These are phyloP conservation scores for Ptychochromis oligacanthus DNA, from an alignment of 2,113 vertebrate genomes.

Conservation along the genomic window DNA sequence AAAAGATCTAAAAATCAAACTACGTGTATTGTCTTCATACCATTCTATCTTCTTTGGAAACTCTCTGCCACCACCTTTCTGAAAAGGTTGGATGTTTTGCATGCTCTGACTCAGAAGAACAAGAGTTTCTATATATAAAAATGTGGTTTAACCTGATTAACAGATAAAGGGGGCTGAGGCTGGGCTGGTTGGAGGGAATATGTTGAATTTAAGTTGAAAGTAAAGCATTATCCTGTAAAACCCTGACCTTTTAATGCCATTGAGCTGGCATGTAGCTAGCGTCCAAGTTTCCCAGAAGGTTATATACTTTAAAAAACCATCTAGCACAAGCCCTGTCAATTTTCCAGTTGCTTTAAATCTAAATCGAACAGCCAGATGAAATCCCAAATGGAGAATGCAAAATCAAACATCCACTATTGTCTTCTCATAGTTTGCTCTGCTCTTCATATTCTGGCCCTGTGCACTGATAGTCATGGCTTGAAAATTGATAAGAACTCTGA, in stretches of 20 bases:
- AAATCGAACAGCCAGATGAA: neutral
- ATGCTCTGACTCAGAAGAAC: too few species aligned
- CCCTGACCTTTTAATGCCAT: neutral
- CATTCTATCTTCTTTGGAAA: too few species aligned
- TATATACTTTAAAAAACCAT: neutral
- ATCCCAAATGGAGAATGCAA: neutral
- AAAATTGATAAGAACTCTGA: neutral
- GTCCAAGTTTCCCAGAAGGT: neutral
- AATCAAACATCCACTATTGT: neutral
- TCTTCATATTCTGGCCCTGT: constrained; percentile 5
- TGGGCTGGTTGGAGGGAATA: too few species aligned
- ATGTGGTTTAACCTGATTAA: too few species aligned
- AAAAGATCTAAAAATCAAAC: too few species aligned
- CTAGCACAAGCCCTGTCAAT: neutral
- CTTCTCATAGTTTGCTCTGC: neutral
- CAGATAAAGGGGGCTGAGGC: too few species aligned
- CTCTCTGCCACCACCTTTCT: too few species aligned
- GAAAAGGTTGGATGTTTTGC: too few species aligned
- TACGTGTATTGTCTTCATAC: too few species aligned
- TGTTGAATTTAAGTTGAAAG: neutral
- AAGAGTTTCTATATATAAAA: too few species aligned
- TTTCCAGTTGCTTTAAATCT: neutral
- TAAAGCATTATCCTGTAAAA: neutral
- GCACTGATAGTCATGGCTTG: neutral
- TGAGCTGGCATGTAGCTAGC: neutral